Percentiles rank a stretch among this genome's conserved stretches.
Conservation (phyloP, 1,140 invertebrate genomes). For the Alviniconcha marisindica region DNA sequence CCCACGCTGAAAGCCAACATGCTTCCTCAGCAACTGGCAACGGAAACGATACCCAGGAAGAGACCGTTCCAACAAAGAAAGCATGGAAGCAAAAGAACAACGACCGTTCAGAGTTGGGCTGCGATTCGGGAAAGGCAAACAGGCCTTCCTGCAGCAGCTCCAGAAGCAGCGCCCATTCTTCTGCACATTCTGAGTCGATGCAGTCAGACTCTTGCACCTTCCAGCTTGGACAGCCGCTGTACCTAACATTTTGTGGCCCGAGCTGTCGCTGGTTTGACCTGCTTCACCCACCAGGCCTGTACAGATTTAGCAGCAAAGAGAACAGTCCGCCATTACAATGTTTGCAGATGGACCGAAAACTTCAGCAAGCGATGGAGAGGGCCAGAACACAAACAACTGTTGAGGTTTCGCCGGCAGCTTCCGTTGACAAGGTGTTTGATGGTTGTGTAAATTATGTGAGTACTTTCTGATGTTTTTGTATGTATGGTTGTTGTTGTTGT, state of each 20-base stretch:
- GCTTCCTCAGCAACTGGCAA: background rate
- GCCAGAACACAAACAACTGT: background rate
- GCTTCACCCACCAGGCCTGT: constrained; percentile 25
- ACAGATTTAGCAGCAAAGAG: background rate
- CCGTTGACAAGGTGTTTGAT: background rate
- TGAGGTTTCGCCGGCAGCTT: background rate
- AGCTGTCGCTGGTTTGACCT: constrained; percentile 8
- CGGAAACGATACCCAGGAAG: background rate
- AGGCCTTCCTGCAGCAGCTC: background rate
- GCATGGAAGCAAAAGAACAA: background rate
- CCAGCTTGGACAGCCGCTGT: background rate
- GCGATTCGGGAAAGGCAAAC: background rate
- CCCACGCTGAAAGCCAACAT: background rate
- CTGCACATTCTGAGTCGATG: background rate
- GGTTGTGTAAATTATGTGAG: too few species aligned
- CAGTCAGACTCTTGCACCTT: background rate
- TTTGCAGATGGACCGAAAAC: background rate
- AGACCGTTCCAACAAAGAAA: background rate
- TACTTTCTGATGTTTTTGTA: too few species aligned
- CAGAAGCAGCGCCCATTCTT: background rate
- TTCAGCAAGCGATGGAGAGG: constrained; percentile 15
- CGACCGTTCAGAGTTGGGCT: background rate
- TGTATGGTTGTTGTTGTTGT: too few species aligned
- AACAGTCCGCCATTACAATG: background rate
- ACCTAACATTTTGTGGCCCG: background rate